These are phyloP conservation scores for Pseudonaja textilis DNA, from an alignment of 2,113 vertebrate genomes.

Conservation along the genomic window DNA sequence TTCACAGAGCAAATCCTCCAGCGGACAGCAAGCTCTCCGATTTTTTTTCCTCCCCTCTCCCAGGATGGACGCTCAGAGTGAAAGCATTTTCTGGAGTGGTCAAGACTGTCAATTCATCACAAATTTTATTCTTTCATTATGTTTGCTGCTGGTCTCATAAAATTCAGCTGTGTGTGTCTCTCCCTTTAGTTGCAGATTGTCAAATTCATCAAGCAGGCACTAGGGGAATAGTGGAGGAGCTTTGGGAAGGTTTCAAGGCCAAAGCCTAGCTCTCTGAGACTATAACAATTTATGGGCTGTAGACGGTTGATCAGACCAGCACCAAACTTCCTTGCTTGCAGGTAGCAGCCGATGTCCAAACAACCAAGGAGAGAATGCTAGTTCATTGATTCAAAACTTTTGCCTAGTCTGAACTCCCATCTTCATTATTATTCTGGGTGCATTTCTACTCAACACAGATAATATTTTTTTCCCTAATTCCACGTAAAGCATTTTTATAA, in stretches of 20 bases:
- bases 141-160: neutral
- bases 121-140: neutral
- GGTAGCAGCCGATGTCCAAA: neutral
- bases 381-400: neutral
- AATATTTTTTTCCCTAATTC: neutral
- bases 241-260: neutral
- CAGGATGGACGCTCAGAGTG: neutral
- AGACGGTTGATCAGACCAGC: neutral
- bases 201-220: neutral
- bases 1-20: neutral
- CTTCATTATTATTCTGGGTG: neutral
- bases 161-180: neutral
- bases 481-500: neutral
- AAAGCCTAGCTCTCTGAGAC: neutral
- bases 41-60: neutral
- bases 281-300: neutral
- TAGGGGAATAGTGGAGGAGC: neutral
- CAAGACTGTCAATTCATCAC: neutral
- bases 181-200: neutral
- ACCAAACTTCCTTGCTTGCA: neutral
- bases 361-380: neutral
- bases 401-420: neutral
- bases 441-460: neutral
- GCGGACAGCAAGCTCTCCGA: neutral
- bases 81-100: neutral